phyloP scores from a whole-genome alignment of 2,113 vertebrate genomes.

The Acrocephalus kingi region DNA sequence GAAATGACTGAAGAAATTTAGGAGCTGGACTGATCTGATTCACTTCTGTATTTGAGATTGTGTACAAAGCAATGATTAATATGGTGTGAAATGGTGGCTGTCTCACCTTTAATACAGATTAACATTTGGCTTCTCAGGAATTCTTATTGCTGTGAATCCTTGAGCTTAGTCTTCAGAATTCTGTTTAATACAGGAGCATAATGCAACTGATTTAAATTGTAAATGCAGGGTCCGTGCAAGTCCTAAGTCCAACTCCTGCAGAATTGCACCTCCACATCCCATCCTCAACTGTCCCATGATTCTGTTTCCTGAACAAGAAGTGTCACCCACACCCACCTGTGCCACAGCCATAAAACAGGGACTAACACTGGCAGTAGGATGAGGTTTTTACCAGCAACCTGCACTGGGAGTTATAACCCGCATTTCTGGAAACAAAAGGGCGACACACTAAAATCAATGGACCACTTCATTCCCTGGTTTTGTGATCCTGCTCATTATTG shows the following conservation, averaged over 20 bases:
- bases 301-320: not conserved
- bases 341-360: not conserved
- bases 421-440: conserved; percentile 24
- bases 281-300: not conserved
- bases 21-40: not conserved
- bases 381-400: not conserved
- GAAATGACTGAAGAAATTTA: not conserved
- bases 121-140: not conserved
- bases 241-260: fast-evolving
- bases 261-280: not conserved
- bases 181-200: not conserved
- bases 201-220: not conserved
- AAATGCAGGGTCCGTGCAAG: not conserved
- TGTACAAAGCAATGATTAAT: not conserved
- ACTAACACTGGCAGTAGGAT: not conserved
- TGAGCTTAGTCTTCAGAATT: not conserved
- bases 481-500: conserved; percentile 26
- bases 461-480: conserved; percentile 14
- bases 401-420: not conserved
- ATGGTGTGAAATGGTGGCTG: not conserved
- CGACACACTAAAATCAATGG: conserved; percentile 27
- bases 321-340: not conserved
- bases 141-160: not conserved
- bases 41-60: not conserved
- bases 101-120: not conserved